Conservation (phyloP, 2,113 vertebrate genomes). For the Pterocles burchelli region DNA sequence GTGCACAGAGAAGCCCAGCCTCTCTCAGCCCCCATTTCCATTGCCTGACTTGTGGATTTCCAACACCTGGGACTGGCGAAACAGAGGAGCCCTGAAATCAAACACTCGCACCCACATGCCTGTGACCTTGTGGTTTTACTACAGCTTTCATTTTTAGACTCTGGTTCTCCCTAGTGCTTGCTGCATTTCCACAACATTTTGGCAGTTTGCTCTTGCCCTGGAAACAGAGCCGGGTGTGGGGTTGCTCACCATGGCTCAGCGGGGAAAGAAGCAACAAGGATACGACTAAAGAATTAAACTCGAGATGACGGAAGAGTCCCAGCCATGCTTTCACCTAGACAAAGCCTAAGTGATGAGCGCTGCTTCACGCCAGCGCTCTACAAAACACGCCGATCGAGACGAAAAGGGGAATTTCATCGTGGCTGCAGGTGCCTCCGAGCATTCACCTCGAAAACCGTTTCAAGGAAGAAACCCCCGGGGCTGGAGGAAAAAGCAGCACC, state of each 20-base stretch:
- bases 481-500: neutral
- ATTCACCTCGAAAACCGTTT: conserved; percentile 23
- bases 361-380: neutral
- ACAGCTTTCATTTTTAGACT: conserved; percentile 40
- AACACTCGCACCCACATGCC: neutral
- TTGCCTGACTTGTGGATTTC: neutral
- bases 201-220: neutral
- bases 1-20: neutral
- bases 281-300: conserved; percentile 45
- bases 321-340: conserved; percentile 41
- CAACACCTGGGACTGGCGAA: neutral
- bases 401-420: neutral
- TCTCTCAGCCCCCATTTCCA: neutral
- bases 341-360: conserved; percentile 39
- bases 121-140: conserved; percentile 60
- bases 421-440: conserved; percentile 42
- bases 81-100: neutral
- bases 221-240: neutral
- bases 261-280: conserved; percentile 22
- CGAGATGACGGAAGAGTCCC: conserved; percentile 49
- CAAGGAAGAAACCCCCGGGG: neutral
- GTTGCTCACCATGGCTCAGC: neutral
- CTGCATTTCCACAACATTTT: conserved; percentile 9
- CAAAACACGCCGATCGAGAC: neutral
- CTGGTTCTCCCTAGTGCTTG: neutral